Conservation (phyloP, 2,888 invertebrate genomes). For the Pandemis corylana region DNA sequence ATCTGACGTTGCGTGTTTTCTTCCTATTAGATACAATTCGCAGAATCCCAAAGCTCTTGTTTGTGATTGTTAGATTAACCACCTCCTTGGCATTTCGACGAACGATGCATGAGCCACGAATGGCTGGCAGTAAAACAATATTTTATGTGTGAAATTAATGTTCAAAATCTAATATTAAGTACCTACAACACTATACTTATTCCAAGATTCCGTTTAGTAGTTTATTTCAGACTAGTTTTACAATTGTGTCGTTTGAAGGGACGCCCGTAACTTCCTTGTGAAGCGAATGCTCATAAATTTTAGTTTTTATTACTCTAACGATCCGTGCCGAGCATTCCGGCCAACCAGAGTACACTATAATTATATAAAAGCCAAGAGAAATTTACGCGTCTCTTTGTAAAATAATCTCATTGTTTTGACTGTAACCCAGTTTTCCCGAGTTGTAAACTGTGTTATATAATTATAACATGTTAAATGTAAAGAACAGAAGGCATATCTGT, state of each 20-base stretch:
- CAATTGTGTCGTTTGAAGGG: conserved; percentile 9
- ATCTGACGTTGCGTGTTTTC: conserved; percentile 52
- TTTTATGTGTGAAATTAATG: background rate
- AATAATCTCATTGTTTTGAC: conserved; percentile 37
- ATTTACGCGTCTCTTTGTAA: conserved; percentile 34
- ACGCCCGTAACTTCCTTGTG: conserved; percentile 21
- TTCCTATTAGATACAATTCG: conserved; percentile 48
- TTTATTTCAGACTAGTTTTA: conserved; percentile 1
- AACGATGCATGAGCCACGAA: conserved; percentile 38
- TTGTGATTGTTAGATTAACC: conserved; percentile 44
- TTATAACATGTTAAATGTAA: conserved; percentile 28
- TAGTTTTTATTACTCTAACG: conserved; percentile 26
- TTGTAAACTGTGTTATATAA: conserved; percentile 37
- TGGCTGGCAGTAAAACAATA: conserved; percentile 1
- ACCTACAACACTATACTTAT: too few relatives aligned
- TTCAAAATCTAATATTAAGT: background rate
- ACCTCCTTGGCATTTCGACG: conserved; percentile 40
- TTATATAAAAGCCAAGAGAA: conserved; percentile 37
- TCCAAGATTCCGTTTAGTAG: background rate
- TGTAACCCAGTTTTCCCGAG: conserved; percentile 36
- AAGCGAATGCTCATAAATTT: conserved; percentile 6
- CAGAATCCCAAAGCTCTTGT: conserved; percentile 39
- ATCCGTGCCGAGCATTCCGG: conserved; percentile 14
- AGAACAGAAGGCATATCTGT: conserved; percentile 1
- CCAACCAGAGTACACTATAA: conserved; percentile 28